Conservation (phyloP, 2,797 vertebrate species). For the Clarias fuscus region DNA sequence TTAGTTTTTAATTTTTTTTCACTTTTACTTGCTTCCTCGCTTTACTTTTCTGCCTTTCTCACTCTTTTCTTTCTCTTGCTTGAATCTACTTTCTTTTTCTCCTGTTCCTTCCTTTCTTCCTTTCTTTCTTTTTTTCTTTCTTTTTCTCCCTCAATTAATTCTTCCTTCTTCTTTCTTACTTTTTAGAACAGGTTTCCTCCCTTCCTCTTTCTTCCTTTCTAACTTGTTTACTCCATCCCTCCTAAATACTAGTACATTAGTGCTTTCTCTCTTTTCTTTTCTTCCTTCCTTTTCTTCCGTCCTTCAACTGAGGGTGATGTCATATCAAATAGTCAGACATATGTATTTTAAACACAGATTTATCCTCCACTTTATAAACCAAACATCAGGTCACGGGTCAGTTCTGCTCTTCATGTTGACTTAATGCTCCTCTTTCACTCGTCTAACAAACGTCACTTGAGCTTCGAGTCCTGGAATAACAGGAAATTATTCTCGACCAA, state of each 20-base stretch:
- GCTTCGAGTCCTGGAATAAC: background rate
- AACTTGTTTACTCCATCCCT: background rate
- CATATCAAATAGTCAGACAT: background rate
- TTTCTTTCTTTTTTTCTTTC: background rate
- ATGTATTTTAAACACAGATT: background rate
- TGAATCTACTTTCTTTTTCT: background rate
- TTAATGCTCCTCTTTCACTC: background rate
- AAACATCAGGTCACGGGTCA: background rate
- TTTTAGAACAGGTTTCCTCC: background rate
- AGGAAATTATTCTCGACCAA: background rate
- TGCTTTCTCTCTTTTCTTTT: background rate
- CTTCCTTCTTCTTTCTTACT: too few species aligned
- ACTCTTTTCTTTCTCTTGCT: background rate
- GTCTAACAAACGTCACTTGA: background rate
- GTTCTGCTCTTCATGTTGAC: background rate
- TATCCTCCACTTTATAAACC: too few species aligned
- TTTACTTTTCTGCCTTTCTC: background rate
- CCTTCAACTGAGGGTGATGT: background rate
- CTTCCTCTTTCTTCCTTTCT: background rate
- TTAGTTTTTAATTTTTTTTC: background rate
- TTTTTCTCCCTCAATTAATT: too few species aligned
- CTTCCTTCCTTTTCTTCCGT: background rate
- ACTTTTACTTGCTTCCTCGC: background rate
- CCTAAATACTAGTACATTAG: too few species aligned
- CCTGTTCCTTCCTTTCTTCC: background rate